A percentile compares a stretch with the other conserved stretches of the same genome.
Evolutionary conservation across 2,797 vertebrate genomes (phyloP).

Genomic region (Mycteria americana): DNA sequence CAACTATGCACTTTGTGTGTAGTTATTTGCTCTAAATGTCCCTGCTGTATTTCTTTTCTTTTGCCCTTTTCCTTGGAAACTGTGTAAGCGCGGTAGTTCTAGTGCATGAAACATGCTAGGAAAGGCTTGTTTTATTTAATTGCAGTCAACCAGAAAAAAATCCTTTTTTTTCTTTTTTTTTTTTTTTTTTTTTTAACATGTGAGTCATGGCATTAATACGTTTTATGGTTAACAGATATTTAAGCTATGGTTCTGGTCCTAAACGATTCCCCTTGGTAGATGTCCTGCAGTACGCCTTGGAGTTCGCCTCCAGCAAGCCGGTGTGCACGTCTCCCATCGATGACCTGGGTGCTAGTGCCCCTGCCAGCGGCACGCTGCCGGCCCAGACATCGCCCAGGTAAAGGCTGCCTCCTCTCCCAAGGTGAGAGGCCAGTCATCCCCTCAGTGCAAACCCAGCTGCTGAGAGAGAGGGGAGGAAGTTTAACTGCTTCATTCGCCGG

Average conservation of each 20-base stretch:
- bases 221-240: constrained; percentile 85
- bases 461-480: neutral
- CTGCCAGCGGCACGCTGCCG: constrained; percentile 80
- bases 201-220: constrained; percentile 41
- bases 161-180: too few species aligned
- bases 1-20: neutral
- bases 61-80: neutral
- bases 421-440: neutral
- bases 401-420: constrained; percentile 1
- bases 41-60: neutral
- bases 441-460: neutral
- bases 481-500: neutral
- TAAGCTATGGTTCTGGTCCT: constrained; percentile 97
- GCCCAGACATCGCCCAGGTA: constrained; percentile 83
- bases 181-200: neutral
- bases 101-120: neutral
- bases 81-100: neutral
- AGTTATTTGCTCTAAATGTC: neutral
- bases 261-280: constrained; percentile 98
- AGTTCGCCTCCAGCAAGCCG: constrained; percentile 98
- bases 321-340: constrained; percentile 95
- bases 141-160: neutral
- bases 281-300: constrained; percentile 97
- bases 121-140: neutral
- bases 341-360: constrained; percentile 87